A percentile compares a stretch with the other conserved stretches of the same genome.
Evolutionary conservation across 2,888 invertebrate species (phyloP).

Genomic region (Catocala fraxini): DNA sequence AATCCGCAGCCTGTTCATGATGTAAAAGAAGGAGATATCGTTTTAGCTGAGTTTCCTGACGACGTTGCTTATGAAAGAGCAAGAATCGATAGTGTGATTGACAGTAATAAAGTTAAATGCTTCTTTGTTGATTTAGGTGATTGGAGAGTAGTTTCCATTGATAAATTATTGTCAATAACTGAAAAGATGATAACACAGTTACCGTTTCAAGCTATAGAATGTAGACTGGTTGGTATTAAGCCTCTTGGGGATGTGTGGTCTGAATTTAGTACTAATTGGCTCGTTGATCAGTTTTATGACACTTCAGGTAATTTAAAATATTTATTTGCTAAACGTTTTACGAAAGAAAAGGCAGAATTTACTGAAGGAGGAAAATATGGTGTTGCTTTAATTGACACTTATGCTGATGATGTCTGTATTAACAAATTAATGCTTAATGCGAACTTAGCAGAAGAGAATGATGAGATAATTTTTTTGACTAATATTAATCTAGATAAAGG

Average conservation of each 20-base stretch:
- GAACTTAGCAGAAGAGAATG: constrained; percentile 75
- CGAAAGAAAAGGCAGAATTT: constrained; percentile 67
- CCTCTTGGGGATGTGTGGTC: constrained; percentile 83
- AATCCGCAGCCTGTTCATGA: constrained; percentile 52
- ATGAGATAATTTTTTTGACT: constrained; percentile 53
- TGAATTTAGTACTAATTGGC: constrained; percentile 82
- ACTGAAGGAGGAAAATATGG: constrained; percentile 83
- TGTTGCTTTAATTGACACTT: constrained; percentile 82
- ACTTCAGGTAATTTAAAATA: constrained; percentile 70
- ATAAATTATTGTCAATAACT: constrained; percentile 80
- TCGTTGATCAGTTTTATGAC: constrained; percentile 79
- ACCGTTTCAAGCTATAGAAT: constrained; percentile 90
- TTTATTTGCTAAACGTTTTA: constrained; percentile 76
- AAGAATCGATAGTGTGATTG: constrained; percentile 70
- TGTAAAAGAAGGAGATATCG: constrained; percentile 74
- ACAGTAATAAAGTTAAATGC: constrained; percentile 78
- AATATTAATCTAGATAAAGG: background rate
- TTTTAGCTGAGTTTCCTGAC: constrained; percentile 82
- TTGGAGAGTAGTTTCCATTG: constrained; percentile 70
- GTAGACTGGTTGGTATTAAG: constrained; percentile 84
- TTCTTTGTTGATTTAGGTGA: constrained; percentile 90
- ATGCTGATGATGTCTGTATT: constrained; percentile 73
- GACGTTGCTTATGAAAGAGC: constrained; percentile 79
- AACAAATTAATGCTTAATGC: constrained; percentile 83
- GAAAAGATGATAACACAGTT: constrained; percentile 81